phyloP scores from a whole-genome alignment of 2,797 vertebrate species.

The Oryzias sinensis region DNA sequence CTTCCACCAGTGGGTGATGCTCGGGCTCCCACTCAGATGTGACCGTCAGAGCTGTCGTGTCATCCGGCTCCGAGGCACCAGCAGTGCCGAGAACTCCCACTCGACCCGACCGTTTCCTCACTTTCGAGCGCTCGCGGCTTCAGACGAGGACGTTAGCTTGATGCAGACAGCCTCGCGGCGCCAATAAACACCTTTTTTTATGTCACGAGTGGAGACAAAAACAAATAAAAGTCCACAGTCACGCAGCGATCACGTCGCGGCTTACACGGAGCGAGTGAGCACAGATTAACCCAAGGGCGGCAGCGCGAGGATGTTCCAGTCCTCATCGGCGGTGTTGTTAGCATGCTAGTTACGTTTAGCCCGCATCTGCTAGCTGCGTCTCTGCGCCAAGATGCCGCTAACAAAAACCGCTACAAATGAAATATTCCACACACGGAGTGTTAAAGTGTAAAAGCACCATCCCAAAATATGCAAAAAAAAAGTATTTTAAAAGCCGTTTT shows the following conservation, averaged over 20 bases:
- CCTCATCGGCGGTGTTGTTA: conserved; percentile 64
- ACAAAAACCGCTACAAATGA: conserved; percentile 10
- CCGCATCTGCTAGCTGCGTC: conserved; percentile 48
- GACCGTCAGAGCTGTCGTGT: conserved; percentile 21
- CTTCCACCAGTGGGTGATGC: conserved; percentile 44
- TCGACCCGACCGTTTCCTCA: conserved; percentile 32
- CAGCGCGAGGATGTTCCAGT: conserved; percentile 39
- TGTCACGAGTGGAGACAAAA: conserved; percentile 32
- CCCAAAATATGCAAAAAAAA: conserved; percentile 3
- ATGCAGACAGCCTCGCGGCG: conserved; percentile 12
- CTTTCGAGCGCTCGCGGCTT: conserved; percentile 40
- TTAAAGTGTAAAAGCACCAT: conserved; percentile 1
- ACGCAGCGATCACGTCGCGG: conserved; percentile 8
- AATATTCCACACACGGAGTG: conserved; percentile 7
- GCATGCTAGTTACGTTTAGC: conserved; percentile 60
- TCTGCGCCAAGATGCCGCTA: conserved; percentile 55
- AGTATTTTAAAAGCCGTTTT: conserved; percentile 4
- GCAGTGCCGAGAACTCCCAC: conserved; percentile 24
- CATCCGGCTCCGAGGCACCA: conserved; percentile 33
- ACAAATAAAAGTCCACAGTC: conserved; percentile 4
- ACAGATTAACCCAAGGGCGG: conserved; percentile 40
- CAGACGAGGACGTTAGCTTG: conserved; percentile 47
- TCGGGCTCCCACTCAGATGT: conserved; percentile 37
- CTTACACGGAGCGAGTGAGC: conserved; percentile 22
- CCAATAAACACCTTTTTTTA: conserved; percentile 2